Evolutionary conservation across 2,113 vertebrate genomes (phyloP).

Genomic region (Dryoscopus gambensis): DNA sequence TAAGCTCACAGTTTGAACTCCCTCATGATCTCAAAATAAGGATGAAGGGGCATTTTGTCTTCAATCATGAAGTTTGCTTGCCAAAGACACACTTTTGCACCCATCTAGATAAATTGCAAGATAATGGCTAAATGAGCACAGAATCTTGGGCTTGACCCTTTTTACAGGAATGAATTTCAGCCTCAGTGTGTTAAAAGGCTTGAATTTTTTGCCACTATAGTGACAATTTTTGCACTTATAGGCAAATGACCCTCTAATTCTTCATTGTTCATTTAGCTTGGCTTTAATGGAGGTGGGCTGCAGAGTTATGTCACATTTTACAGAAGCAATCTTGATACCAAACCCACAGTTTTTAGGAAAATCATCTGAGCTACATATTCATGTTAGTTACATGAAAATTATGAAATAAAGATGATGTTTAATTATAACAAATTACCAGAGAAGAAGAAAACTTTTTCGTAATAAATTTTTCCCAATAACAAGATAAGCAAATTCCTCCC

Average conservation of each 20-base stretch:
- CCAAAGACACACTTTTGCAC: not conserved
- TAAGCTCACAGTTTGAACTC: not conserved
- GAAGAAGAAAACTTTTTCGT: not conserved
- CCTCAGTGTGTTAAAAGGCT: not conserved
- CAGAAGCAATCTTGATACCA: not conserved
- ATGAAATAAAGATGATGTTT: not conserved
- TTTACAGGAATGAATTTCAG: conserved; percentile 46
- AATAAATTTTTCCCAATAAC: not conserved
- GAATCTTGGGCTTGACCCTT: not conserved
- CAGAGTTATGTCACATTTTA: not conserved
- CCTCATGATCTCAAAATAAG: not conserved
- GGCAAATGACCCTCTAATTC: not conserved
- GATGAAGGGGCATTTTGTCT: not conserved
- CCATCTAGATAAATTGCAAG: not conserved
- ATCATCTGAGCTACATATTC: not conserved
- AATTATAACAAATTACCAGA: not conserved
- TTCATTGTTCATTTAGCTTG: not conserved
- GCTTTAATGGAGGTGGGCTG: not conserved
- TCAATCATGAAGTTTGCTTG: not conserved
- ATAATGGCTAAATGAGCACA: not conserved
- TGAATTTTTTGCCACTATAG: not conserved
- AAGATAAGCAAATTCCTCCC: not conserved
- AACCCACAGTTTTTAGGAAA: not conserved
- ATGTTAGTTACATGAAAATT: not conserved
- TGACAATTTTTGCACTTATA: not conserved